Evolutionary conservation across 2,113 vertebrate species (phyloP).

Genomic region (Percina caprodes): DNA sequence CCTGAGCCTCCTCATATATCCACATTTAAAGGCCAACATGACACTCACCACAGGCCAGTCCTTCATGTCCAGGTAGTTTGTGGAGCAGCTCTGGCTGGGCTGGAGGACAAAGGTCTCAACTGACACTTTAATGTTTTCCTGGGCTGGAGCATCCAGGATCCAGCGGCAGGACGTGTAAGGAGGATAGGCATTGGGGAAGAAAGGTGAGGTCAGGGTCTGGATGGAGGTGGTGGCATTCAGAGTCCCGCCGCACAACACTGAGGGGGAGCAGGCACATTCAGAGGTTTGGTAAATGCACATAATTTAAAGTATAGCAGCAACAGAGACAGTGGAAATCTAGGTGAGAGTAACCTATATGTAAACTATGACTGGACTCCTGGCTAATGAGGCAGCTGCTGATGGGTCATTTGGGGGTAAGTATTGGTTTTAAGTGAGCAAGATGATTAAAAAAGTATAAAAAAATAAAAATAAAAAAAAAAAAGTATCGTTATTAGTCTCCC

Average conservation of each 20-base stretch:
- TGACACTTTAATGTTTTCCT: conserved; percentile 85
- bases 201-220: conserved; percentile 85
- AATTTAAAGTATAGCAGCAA: neutral
- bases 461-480: too few species aligned
- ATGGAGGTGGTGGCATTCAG: conserved; percentile 86
- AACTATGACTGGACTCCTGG: too few species aligned
- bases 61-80: conserved; percentile 89
- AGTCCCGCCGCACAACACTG: conserved; percentile 90
- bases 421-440: neutral
- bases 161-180: conserved; percentile 87
- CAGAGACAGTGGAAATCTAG: neutral
- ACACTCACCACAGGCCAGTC: conserved; percentile 88
- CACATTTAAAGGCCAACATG: neutral
- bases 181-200: conserved; percentile 83
- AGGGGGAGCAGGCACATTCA: conserved; percentile 30
- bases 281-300: neutral
- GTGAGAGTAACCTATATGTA: too few species aligned
- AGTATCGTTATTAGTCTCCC: too few species aligned
- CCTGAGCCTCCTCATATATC: too few species aligned
- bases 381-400: neutral
- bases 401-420: neutral
- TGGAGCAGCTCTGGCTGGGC: conserved; percentile 84
- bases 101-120: conserved; percentile 85
- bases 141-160: conserved; percentile 88
- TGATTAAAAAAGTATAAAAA: too few species aligned